These are phyloP conservation scores for Eriocheir sinensis DNA, from an alignment of 1,140 invertebrate genomes.

Conservation along the genomic window DNA sequence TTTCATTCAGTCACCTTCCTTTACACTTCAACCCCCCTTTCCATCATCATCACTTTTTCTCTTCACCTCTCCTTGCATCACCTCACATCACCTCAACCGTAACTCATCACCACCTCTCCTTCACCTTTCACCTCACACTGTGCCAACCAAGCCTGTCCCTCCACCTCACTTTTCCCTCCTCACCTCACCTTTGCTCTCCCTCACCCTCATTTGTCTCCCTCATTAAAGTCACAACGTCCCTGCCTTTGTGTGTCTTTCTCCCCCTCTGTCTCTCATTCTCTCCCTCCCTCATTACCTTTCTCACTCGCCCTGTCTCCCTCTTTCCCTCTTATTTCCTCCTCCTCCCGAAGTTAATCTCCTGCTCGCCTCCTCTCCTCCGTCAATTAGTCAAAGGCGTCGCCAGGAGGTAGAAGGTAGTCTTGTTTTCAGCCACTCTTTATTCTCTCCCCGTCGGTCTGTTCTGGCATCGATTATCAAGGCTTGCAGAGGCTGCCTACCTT, in stretches of 20 bases:
- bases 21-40: no score
- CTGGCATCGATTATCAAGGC: neutral
- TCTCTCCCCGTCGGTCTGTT: conserved; percentile 19
- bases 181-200: neutral
- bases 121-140: neutral
- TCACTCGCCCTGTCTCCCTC: neutral
- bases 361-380: neutral
- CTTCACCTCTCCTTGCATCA: no score
- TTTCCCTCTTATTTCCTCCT: neutral
- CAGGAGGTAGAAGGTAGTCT: neutral
- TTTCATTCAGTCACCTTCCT: no score
- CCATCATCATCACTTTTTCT: neutral
- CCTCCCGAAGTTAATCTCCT: neutral
- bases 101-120: neutral
- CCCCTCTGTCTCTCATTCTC: neutral
- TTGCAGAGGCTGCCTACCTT: neutral
- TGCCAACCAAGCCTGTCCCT: neutral
- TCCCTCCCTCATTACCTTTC: neutral
- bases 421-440: conserved; percentile 23
- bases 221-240: no score
- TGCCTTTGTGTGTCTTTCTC: neutral
- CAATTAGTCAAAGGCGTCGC: conserved; percentile 16
- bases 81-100: no score
- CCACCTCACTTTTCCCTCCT: neutral
- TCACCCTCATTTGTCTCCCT: neutral